A percentile compares a stretch with the other conserved stretches of the same genome.
These are phyloP conservation scores for Calameuta filiformis DNA, from an alignment of 2,888 invertebrate genomes.

Conservation along the genomic window DNA sequence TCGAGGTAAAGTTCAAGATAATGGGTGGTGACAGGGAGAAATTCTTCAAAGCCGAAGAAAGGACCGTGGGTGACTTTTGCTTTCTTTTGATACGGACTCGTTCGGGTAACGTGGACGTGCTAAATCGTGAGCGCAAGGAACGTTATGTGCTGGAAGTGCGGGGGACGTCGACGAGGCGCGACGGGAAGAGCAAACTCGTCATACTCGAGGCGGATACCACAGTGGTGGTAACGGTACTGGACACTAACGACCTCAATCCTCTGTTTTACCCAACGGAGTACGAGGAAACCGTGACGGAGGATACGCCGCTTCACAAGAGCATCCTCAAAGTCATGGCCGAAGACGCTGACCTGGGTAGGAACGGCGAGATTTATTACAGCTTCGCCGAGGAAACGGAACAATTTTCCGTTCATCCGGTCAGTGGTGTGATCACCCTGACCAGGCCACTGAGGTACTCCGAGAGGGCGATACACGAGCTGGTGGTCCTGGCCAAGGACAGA, in stretches of 20 bases:
- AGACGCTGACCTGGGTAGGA: conserved; percentile 95
- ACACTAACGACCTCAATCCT: conserved; percentile 93
- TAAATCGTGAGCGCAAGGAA: conserved; percentile 93
- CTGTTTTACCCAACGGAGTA: conserved; percentile 92
- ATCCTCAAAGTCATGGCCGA: conserved; percentile 86
- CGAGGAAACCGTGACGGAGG: conserved; percentile 87
- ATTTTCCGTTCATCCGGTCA: conserved; percentile 94
- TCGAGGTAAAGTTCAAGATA: conserved; percentile 86
- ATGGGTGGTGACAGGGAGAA: conserved; percentile 87
- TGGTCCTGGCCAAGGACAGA: conserved; percentile 87
- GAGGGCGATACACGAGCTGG: conserved; percentile 77
- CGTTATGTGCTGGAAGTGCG: conserved; percentile 82
- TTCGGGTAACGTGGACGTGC: conserved; percentile 85
- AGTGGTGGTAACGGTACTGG: conserved; percentile 79
- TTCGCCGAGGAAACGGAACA: conserved; percentile 83
- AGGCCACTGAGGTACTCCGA: conserved; percentile 80
- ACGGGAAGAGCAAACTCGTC: conserved; percentile 68
- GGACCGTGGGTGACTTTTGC: conserved; percentile 92
- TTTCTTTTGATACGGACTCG: conserved; percentile 91
- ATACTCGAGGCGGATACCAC: conserved; percentile 77
- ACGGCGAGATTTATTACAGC: conserved; percentile 97
- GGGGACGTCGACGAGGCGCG: conserved; percentile 74
- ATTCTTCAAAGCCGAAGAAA: conserved; percentile 93
- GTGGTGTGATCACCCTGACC: conserved; percentile 87
- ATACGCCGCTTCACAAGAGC: conserved; percentile 85